Percentiles rank a stretch among this genome's conserved stretches.
Conservation (phyloP, 2,113 vertebrate genomes). For the Spilogale gracilis region DNA sequence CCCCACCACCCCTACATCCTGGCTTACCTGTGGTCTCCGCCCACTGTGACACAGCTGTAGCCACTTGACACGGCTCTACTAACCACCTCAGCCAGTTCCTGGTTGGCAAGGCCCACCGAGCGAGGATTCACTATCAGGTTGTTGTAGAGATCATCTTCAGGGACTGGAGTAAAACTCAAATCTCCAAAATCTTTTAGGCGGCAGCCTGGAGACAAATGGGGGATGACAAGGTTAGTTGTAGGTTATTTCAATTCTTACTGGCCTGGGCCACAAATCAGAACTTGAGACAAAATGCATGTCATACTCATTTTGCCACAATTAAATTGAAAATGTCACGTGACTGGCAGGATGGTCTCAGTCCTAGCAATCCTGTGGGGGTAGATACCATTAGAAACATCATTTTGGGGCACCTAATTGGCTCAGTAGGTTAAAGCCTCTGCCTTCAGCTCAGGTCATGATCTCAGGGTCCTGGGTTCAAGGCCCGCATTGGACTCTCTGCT, state of each 20-base stretch:
- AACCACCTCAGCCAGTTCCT: constrained; percentile 92
- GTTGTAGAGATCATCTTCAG: constrained; percentile 95
- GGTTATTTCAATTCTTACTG: not conserved
- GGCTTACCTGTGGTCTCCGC: constrained; percentile 97
- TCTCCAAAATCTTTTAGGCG: constrained; percentile 95
- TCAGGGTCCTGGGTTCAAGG: no score
- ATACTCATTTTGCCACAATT: constrained; percentile 19
- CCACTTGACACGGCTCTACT: constrained; percentile 92
- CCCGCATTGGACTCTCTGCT: no score
- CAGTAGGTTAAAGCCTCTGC: no score
- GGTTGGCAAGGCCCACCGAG: constrained; percentile 94
- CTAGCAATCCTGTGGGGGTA: not conserved
- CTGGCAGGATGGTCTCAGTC: not conserved
- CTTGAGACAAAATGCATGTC: not conserved
- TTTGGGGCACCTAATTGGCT: not conserved
- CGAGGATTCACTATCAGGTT: constrained; percentile 93
- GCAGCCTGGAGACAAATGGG: constrained; percentile 89
- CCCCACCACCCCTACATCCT: not conserved
- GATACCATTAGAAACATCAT: not conserved
- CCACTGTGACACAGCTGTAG: constrained; percentile 94
- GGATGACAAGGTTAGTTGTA: not conserved
- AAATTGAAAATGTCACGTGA: not conserved
- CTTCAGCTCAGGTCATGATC: no score
- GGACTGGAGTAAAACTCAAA: constrained; percentile 92
- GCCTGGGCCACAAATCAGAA: not conserved